Conservation (phyloP, 2,888 invertebrate genomes). For the Andrena praecox region DNA sequence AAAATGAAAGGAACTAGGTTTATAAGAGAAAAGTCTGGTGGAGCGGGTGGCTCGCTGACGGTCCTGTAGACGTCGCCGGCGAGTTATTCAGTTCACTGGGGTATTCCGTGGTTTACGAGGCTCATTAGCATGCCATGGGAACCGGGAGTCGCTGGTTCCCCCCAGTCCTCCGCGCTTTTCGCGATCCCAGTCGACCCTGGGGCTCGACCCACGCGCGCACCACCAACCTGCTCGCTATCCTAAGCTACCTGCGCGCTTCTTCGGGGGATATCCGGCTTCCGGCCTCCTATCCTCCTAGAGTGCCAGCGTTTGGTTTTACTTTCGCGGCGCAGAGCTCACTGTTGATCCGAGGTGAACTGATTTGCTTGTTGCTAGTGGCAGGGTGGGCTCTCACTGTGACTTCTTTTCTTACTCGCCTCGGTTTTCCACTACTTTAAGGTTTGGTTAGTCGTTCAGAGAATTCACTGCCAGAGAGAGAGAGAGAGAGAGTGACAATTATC, state of each 20-base stretch:
- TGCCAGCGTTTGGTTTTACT: constrained; percentile 27
- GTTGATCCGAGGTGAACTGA: constrained; percentile 8
- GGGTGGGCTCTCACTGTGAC: no score
- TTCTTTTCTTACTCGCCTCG: no score
- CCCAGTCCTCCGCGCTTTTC: constrained; percentile 39
- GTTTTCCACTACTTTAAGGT: no score
- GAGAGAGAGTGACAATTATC: no score
- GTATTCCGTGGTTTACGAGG: constrained; percentile 60
- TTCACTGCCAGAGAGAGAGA: no score
- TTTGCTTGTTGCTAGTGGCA: neutral
- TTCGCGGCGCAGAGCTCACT: constrained; percentile 8
- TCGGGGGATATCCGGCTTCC: constrained; percentile 9
- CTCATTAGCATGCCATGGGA: constrained; percentile 77
- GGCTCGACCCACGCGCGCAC: constrained; percentile 31
- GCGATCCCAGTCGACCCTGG: constrained; percentile 29
- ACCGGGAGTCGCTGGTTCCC: constrained; percentile 54
- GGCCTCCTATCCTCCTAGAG: constrained; percentile 20
- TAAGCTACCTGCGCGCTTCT: neutral
- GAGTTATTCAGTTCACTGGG: constrained; percentile 67
- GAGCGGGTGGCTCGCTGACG: neutral
- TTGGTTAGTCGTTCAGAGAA: no score
- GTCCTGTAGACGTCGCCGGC: constrained; percentile 40
- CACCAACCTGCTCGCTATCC: constrained; percentile 7
- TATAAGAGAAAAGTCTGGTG: neutral
- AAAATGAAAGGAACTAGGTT: no score